phyloP scores from a whole-genome alignment of 2,888 invertebrate species.

The Ichneumoninae sp. region DNA sequence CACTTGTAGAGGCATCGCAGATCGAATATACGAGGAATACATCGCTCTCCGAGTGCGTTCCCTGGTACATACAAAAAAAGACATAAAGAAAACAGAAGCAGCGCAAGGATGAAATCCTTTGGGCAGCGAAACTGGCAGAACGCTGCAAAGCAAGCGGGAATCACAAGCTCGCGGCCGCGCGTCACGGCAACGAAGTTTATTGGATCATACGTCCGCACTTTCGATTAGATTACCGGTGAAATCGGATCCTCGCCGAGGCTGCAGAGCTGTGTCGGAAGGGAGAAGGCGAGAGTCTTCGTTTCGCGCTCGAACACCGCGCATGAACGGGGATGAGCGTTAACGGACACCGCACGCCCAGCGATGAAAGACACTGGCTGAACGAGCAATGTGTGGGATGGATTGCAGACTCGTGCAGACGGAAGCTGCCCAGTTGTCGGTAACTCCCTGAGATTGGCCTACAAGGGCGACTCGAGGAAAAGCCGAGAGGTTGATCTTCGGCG shows the following conservation, averaged over 20 bases:
- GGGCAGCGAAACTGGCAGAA: neutral
- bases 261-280: neutral
- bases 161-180: conserved; percentile 63
- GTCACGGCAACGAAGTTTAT: conserved; percentile 73
- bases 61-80: neutral
- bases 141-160: conserved; percentile 8
- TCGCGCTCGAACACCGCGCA: neutral
- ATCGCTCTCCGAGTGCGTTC: conserved; percentile 28
- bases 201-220: conserved; percentile 75
- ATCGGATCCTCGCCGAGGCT: conserved; percentile 70
- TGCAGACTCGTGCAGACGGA: neutral
- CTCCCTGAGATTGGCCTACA: neutral
- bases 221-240: conserved; percentile 76
- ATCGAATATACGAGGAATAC: conserved; percentile 26
- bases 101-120: conserved; percentile 17
- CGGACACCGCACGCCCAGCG: neutral
- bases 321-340: conserved; percentile 22
- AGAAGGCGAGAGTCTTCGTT: neutral
- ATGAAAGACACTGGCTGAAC: neutral
- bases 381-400: neutral
- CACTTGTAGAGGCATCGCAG: conserved; percentile 11
- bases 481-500: conserved; percentile 4
- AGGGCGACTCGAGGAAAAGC: neutral
- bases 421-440: neutral
- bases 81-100: conserved; percentile 14